These are phyloP conservation scores for Patiria pectinifera DNA, from an alignment of 53 echinoderm and acorn worm genomes.

Conservation along the genomic window DNA sequence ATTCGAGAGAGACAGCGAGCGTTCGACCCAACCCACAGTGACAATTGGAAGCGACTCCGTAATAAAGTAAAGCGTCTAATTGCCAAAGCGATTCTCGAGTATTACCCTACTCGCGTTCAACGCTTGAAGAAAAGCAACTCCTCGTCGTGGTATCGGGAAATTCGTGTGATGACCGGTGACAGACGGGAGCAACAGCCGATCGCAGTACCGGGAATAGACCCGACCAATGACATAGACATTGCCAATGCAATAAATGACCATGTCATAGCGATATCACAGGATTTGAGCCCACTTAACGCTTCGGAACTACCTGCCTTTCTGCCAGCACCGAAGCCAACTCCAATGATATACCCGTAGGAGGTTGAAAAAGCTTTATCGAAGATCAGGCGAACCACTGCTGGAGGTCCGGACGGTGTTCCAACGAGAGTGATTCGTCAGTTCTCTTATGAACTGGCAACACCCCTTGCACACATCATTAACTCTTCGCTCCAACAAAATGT, in stretches of 20 bases:
- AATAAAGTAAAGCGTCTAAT: not conserved
- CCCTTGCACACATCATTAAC: conserved; percentile 26
- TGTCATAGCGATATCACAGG: not conserved
- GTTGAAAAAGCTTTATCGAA: not conserved
- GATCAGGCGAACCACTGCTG: not conserved
- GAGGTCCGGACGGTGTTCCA: not conserved
- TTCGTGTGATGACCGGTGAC: not conserved
- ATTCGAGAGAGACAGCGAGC: not conserved
- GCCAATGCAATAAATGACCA: not conserved
- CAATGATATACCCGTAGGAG: not conserved
- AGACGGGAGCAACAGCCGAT: not conserved
- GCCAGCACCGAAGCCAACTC: not conserved
- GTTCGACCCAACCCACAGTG: not conserved
- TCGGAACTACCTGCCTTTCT: conserved; percentile 7
- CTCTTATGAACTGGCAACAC: conserved; percentile 34
- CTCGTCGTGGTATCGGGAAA: not conserved
- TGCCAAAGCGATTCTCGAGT: not conserved
- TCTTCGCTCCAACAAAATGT: not conserved
- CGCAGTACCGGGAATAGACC: not conserved
- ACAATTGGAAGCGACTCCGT: not conserved
- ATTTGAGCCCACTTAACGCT: not conserved
- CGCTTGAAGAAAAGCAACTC: not conserved
- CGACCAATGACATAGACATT: not conserved
- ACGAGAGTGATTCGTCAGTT: no score
- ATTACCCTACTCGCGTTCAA: not conserved